Evolutionary conservation across 2,888 invertebrate species (phyloP).

Genomic region (Lacanobia oleracea): DNA sequence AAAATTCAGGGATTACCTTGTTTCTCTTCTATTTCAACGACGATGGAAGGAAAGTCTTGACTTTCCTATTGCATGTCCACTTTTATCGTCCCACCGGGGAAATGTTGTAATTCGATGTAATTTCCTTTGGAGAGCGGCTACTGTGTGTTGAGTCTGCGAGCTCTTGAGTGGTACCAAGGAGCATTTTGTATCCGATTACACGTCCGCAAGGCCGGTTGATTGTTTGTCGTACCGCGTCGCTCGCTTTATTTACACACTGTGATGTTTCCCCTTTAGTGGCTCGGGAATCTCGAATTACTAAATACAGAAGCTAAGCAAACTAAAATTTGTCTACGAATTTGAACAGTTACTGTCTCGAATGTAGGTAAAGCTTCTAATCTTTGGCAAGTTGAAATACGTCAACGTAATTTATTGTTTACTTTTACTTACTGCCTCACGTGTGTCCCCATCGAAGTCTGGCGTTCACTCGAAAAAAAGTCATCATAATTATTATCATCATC

Average conservation of each 20-base stretch:
- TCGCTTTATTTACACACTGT: conserved; percentile 81
- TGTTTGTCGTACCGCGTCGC: conserved; percentile 80
- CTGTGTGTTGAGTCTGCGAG: conserved; percentile 74
- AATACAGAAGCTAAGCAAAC: conserved; percentile 65
- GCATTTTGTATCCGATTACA: conserved; percentile 86
- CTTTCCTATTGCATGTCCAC: conserved; percentile 66
- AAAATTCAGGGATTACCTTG: conserved; percentile 64
- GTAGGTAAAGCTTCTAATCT: conserved; percentile 18
- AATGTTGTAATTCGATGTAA: conserved; percentile 78
- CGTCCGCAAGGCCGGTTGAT: conserved; percentile 78
- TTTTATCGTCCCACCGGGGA: conserved; percentile 71
- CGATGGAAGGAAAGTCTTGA: conserved; percentile 61
- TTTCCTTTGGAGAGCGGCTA: conserved; percentile 75
- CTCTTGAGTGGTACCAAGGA: conserved; percentile 76
- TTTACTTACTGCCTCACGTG: neutral
- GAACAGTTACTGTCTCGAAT: conserved; percentile 10
- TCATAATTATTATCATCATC: no score
- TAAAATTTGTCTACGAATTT: conserved; percentile 57
- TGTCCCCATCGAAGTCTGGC: neutral
- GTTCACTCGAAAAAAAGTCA: no score
- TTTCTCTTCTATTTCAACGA: conserved; percentile 65
- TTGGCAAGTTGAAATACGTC: conserved; percentile 1
- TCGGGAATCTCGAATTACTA: conserved; percentile 78
- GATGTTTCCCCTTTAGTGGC: conserved; percentile 78
- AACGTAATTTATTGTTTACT: conserved; percentile 5